Evolutionary conservation across 2,113 vertebrate species (phyloP), one percentile per base, ranked within the genome.

Genomic region (Hoplias malabaricus): DNA sequence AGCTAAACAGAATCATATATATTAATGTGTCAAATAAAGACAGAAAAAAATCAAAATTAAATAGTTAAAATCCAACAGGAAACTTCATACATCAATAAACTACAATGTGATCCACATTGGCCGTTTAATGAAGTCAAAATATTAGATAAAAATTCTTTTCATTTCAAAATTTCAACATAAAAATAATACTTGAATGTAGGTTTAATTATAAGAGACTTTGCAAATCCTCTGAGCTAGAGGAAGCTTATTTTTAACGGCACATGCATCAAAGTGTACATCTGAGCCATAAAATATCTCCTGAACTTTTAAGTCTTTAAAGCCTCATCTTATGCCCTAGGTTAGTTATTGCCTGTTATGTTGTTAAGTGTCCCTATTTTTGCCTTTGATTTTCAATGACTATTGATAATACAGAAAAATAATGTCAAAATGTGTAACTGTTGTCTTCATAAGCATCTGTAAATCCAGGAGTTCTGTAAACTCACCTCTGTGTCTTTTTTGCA

Each of bases 401-500:
- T 5, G 13, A 43, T 43, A 14, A 43, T 14, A 13, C 16, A n/a
- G 7, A 48, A 11, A 19, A 9, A 1, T 19, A 19, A n/a, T n/a
- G n/a, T n/a, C n/a, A 14, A 48, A 48, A 23, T 1, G 4, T 8
- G 6, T 1, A 1, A 1, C 4, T 63, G 33, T 34, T 63, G 0
- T 1, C 9, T 21, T 63, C 48, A 53, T n/a, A 56, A 56, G 11
- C 14, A 7, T 61, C 25, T 36, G 14, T n/a, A 19, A 4, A 5
- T 56, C 3, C 19, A 82, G 77, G 82, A 77, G 16, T 66, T 65
- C 6, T 16, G 8, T 14, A 54, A 3, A 73, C 92, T 87, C 88
- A 99, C 98, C 95, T 99, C 98, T 0, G 96, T 95, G 85, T 96
- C 94, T 86, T 98, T 99, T 82, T 96, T 98, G 93, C 98, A 99